Evolutionary conservation across 2,797 vertebrate genomes (phyloP).

Genomic region (Odontamblyopus rebecca): DNA sequence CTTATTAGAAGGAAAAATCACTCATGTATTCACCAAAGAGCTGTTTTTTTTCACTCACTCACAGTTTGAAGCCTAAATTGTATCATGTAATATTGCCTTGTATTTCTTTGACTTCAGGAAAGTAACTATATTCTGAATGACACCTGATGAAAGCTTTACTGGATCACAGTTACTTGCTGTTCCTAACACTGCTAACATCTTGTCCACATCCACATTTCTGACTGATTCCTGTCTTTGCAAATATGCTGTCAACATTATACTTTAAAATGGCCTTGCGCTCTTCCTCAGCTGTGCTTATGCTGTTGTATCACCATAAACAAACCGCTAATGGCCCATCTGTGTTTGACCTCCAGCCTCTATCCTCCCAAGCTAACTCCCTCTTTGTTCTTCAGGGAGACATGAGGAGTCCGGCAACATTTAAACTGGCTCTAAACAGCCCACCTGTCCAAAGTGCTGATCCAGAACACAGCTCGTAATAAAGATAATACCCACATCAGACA

Average conservation of each 20-base stretch:
- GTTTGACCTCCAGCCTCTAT: slow-evolving; percentile 5
- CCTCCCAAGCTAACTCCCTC: slow-evolving; percentile 19
- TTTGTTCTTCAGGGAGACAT: slow-evolving; percentile 22
- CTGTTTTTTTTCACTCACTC: too few relatives aligned
- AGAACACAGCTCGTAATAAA: slow-evolving; percentile 43
- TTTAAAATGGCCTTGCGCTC: neutral
- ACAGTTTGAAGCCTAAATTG: too few relatives aligned
- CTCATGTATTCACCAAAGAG: too few relatives aligned
- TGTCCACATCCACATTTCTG: neutral
- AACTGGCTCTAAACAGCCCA: slow-evolving; percentile 41
- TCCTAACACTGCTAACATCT: too few relatives aligned
- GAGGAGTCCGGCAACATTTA: slow-evolving; percentile 44
- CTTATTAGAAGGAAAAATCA: too few relatives aligned
- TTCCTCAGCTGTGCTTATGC: neutral
- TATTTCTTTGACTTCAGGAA: too few relatives aligned
- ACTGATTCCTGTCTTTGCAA: neutral
- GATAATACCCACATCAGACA: slow-evolving; percentile 32
- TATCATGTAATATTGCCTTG: too few relatives aligned
- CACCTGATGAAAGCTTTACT: too few relatives aligned
- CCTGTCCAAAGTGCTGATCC: slow-evolving; percentile 54
- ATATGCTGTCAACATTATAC: neutral
- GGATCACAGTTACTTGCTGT: too few relatives aligned
- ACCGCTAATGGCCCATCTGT: slow-evolving; percentile 9
- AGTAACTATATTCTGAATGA: too few relatives aligned
- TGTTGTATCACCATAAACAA: slow-evolving; percentile 14